A percentile compares a stretch with the other conserved stretches of the same genome.
These are phyloP conservation scores for Hyperoodon ampullatus DNA, from an alignment of 2,113 vertebrate genomes.

Conservation along the genomic window DNA sequence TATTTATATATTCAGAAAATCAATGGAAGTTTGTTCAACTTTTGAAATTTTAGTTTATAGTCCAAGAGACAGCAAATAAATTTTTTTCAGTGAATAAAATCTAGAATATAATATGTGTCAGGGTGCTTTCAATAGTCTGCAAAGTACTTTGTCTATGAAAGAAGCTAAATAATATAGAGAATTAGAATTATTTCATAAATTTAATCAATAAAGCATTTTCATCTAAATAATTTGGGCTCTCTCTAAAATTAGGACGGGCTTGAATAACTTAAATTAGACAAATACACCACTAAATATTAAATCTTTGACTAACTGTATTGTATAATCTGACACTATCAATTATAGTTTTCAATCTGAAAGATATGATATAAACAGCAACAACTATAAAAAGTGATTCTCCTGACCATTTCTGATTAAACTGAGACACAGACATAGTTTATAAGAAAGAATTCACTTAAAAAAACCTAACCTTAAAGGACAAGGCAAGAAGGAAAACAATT, in stretches of 20 bases:
- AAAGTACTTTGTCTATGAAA: not conserved
- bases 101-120: not conserved
- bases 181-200: not conserved
- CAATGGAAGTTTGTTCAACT: not conserved
- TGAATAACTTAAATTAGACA: conserved; percentile 27
- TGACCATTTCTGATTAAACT: not conserved
- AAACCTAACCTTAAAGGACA: not conserved
- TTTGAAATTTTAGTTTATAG: not conserved
- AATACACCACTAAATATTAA: not conserved
- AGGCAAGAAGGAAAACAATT: not conserved
- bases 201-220: conserved; percentile 27
- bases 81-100: conserved; percentile 37
- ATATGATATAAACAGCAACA: not conserved
- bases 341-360: not conserved
- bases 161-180: not conserved
- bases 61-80: not conserved
- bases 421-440: not conserved
- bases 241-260: not conserved
- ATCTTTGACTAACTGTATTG: not conserved
- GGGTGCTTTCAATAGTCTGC: not conserved
- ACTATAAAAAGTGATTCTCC: not conserved
- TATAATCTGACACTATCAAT: not conserved
- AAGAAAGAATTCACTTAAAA: not conserved
- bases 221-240: not conserved
- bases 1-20: not conserved